These are phyloP conservation scores for Australoheros facetus DNA, from an alignment of 2,797 vertebrate species.

Conservation along the genomic window DNA sequence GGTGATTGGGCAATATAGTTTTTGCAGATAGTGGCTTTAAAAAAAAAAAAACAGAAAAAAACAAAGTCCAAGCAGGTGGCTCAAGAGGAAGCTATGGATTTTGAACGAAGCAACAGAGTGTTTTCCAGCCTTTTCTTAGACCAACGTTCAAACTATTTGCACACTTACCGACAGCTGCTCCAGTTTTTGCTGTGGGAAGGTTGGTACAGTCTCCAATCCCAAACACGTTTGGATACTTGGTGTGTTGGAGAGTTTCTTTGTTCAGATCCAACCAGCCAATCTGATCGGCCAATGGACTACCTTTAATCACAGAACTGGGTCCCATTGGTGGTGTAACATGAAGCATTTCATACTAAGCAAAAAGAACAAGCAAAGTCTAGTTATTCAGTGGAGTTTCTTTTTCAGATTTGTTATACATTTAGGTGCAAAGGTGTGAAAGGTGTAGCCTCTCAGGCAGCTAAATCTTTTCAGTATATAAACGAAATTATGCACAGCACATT, in stretches of 20 bases:
- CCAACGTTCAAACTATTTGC: neutral
- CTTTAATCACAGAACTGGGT: conserved; percentile 84
- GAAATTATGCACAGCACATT: neutral
- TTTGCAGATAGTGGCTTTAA: neutral
- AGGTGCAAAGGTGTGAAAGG: neutral
- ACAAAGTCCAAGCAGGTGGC: neutral
- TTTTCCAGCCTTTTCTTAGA: conserved; percentile 4
- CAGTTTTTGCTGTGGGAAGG: conserved; percentile 93
- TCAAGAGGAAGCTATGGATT: neutral
- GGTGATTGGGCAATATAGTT: conserved; percentile 7
- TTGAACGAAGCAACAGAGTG: neutral
- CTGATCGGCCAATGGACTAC: conserved; percentile 83
- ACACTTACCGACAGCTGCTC: conserved; percentile 89
- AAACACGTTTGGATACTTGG: conserved; percentile 91
- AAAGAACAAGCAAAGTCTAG: conserved; percentile 1
- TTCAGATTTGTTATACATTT: neutral
- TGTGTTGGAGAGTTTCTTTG: conserved; percentile 93
- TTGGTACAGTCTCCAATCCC: conserved; percentile 97
- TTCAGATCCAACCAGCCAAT: conserved; percentile 92
- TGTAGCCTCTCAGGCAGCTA: too few relatives aligned
- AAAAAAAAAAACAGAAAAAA: neutral
- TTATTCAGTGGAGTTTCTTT: neutral
- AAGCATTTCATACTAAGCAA: conserved; percentile 93
- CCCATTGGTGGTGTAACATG: conserved; percentile 98
- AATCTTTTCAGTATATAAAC: neutral